Evolutionary conservation across 2,888 invertebrate species (phyloP), one percentile per base, ranked within the genome.

Genomic region (Heliconius cydno): DNA sequence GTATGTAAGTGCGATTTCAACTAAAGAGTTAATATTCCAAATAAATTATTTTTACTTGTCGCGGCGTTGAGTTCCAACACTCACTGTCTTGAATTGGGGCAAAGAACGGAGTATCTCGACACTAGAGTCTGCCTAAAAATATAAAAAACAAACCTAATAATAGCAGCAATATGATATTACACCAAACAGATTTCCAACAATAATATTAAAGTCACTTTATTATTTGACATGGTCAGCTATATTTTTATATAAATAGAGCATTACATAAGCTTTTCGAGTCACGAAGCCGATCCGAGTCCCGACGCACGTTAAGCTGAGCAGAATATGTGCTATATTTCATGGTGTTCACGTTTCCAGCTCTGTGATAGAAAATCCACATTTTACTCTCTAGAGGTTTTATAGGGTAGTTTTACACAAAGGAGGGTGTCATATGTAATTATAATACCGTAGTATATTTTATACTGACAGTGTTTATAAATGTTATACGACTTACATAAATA

Each of bases 251-350:
- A 73, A 38, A 60, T 60, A 73, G n/a, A 57, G 60, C 57, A 73
- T 73, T 73, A 73, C 73, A 73, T 73, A 73, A 73, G 60, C 73
- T 73, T 73, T 73, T 60, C 73, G 73, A 73, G 73, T 73, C 73
- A 73, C 73, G 73, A 73, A 73, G 73, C 60, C 60, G 73, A 73
- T 73, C 60, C 77, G 60, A 73, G 73, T 73, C 67, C 68, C 72
- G 73, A 68, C 73, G 73, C 77, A 63, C 77, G 73, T 73, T 73
- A 73, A 80, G 73, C 73, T 77, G 73, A 73, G 73, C 77, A 60
- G 72, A 80, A 77, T 80, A 73, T 73, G 77, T 68, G 41, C 72
- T 63, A 73, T 80, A 80, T 77, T 80, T 80, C 67, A 77, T 68
- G 63, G 66, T 77, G 77, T 80, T 68, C 73, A 76, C 79, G 76